Conservation (phyloP, 2,113 vertebrate genomes). For the Athene cunicularia region DNA sequence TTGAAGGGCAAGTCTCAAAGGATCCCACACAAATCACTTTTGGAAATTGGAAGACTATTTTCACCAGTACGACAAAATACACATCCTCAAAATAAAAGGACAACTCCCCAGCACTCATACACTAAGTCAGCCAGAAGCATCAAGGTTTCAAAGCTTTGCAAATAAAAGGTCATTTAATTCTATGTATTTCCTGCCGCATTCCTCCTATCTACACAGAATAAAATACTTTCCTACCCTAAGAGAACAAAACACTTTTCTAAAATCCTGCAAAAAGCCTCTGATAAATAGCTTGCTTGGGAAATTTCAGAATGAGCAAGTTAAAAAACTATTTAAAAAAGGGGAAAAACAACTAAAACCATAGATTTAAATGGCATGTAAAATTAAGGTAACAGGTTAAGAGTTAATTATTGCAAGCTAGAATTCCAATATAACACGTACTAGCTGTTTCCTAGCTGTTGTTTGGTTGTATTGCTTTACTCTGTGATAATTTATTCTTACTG, state of each 20-base stretch:
- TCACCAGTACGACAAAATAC: not conserved
- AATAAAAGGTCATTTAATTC: not conserved
- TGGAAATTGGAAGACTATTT: not conserved
- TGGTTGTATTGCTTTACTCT: not conserved
- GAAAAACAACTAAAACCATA: not conserved
- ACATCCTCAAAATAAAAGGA: not conserved
- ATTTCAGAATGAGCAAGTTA: not conserved
- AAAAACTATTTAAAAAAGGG: not conserved
- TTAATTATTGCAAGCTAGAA: not conserved
- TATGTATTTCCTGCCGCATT: not conserved
- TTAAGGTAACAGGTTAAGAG: not conserved
- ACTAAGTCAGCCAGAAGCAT: not conserved
- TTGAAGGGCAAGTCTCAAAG: not conserved
- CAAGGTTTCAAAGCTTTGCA: not conserved
- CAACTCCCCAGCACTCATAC: not conserved
- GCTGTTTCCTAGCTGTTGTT: not conserved
- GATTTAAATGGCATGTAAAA: not conserved
- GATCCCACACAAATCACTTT: not conserved
- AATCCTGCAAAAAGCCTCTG: not conserved
- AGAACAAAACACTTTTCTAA: not conserved
- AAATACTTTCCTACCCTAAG: not conserved
- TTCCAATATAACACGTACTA: not conserved
- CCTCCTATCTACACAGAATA: not conserved
- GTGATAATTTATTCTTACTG: not conserved
- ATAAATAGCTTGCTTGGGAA: not conserved